Percentiles rank a stretch among this genome's conserved stretches.
Evolutionary conservation across 2,797 vertebrate genomes (phyloP).

Genomic region (Chloroceryle amazona): DNA sequence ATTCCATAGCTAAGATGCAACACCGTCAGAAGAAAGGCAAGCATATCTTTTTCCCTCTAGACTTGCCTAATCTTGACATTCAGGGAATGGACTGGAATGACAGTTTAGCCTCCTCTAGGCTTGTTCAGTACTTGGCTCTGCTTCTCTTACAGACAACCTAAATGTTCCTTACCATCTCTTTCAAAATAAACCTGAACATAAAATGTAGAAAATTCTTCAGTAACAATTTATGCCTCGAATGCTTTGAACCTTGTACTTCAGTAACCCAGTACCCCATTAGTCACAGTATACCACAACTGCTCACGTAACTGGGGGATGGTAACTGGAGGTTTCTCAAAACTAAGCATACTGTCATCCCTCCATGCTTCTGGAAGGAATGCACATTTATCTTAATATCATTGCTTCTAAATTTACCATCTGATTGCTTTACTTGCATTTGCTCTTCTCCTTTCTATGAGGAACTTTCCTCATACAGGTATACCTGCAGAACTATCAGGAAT

Average conservation of each 20-base stretch:
- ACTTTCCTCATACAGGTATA: background rate
- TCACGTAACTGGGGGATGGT: accelerated
- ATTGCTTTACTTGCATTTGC: background rate
- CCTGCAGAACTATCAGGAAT: background rate
- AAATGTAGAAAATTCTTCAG: accelerated
- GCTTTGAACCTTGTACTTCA: background rate
- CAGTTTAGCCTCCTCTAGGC: background rate
- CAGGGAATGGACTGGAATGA: background rate
- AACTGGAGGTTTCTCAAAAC: background rate
- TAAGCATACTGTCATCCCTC: background rate
- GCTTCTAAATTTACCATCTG: background rate
- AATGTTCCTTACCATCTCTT: background rate
- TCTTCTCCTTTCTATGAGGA: background rate
- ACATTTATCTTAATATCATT: background rate
- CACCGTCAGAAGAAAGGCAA: accelerated
- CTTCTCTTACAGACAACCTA: background rate
- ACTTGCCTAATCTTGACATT: background rate
- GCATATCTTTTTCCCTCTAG: background rate
- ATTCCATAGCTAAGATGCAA: background rate
- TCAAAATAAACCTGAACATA: background rate
- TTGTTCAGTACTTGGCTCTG: background rate
- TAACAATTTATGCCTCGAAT: background rate
- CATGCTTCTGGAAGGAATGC: background rate
- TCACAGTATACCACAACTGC: background rate
- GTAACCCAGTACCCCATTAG: background rate